Conservation (phyloP, 1,140 invertebrate genomes). For the Drosophila prosaltans region DNA sequence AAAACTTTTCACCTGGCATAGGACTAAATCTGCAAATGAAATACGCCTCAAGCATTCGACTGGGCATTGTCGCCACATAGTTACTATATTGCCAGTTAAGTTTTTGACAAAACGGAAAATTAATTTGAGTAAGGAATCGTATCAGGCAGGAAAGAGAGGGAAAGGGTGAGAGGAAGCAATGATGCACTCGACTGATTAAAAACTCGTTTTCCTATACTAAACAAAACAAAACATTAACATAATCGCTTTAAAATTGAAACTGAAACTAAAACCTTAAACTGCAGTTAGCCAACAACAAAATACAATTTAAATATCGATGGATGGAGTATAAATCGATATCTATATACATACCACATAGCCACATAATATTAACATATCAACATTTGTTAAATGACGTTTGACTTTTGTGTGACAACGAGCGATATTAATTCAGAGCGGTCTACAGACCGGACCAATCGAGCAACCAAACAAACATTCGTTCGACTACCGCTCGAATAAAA, state of each 20-base stretch:
- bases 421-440: slow-evolving; percentile 71
- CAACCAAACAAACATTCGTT: slow-evolving; percentile 7
- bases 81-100: slow-evolving; percentile 72
- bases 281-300: slow-evolving; percentile 35
- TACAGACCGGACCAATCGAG: slow-evolving; percentile 12
- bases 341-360: slow-evolving; percentile 51
- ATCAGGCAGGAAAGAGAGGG: neutral
- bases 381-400: slow-evolving; percentile 81
- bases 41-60: slow-evolving; percentile 28
- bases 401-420: slow-evolving; percentile 76
- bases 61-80: slow-evolving; percentile 21
- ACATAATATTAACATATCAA: slow-evolving; percentile 73
- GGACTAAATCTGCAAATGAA: slow-evolving; percentile 27
- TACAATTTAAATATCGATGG: slow-evolving; percentile 22
- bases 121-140: slow-evolving; percentile 59
- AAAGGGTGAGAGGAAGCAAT: neutral
- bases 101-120: slow-evolving; percentile 72
- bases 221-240: slow-evolving; percentile 59
- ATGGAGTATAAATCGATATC: slow-evolving; percentile 18
- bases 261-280: slow-evolving; percentile 66
- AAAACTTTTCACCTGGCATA: slow-evolving; percentile 61
- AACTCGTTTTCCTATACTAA: slow-evolving; percentile 60
- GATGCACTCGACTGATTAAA: slow-evolving; percentile 57
- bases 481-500: slow-evolving; percentile 65
- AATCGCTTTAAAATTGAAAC: slow-evolving; percentile 80